Evolutionary conservation across 2,113 vertebrate species (phyloP).

Genomic region (Xyliphius kryptos): DNA sequence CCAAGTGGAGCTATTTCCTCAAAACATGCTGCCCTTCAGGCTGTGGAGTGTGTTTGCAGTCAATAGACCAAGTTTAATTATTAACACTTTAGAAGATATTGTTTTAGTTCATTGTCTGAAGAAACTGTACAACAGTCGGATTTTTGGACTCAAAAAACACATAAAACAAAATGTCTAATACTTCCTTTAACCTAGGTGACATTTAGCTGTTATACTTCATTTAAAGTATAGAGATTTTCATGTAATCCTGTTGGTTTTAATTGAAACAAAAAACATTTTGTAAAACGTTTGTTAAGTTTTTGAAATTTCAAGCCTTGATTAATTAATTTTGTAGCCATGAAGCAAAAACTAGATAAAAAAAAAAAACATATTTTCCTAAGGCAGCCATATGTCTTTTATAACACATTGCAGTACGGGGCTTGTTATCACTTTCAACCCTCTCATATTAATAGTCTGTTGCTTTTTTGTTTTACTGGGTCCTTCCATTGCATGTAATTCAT

Average conservation of each 20-base stretch:
- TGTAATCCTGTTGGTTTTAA: too few relatives aligned
- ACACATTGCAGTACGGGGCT: constrained; percentile 36
- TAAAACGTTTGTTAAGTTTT: too few relatives aligned
- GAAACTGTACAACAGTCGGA: too few relatives aligned
- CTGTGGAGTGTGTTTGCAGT: constrained; percentile 38
- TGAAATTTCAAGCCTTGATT: constrained; percentile 10
- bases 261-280: too few relatives aligned
- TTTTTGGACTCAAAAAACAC: too few relatives aligned
- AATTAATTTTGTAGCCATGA: constrained; percentile 51
- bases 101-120: too few relatives aligned
- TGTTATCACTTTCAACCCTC: constrained; percentile 12
- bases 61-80: constrained; percentile 37
- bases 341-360: constrained; percentile 50
- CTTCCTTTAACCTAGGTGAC: too few relatives aligned
- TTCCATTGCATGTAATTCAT: constrained; percentile 39
- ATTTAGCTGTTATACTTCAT: too few relatives aligned
- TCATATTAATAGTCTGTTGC: constrained; percentile 31
- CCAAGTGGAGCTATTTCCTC: constrained; percentile 60
- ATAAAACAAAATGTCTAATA: too few relatives aligned
- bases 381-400: constrained; percentile 57
- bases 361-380: constrained; percentile 47
- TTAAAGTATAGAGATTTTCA: too few relatives aligned
- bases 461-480: constrained; percentile 29
- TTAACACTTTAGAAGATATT: too few relatives aligned
- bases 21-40: constrained; percentile 66